These are phyloP conservation scores for Oophaga sylvatica DNA, from an alignment of 2,797 vertebrate genomes.

Conservation along the genomic window DNA sequence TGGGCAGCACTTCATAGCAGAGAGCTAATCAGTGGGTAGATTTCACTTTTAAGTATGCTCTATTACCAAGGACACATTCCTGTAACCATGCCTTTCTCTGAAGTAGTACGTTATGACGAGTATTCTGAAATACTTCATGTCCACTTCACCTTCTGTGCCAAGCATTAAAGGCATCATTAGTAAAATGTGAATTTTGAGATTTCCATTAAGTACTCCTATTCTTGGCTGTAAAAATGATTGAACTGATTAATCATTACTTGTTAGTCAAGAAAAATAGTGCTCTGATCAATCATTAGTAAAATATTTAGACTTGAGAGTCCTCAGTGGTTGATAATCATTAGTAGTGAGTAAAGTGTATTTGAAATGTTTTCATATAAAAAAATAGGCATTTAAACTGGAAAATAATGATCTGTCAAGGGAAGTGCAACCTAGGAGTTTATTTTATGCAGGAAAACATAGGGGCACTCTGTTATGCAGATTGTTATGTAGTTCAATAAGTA, in stretches of 20 bases:
- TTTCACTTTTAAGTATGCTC: neutral
- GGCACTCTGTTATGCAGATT: neutral
- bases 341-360: neutral
- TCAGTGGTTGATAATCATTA: too few relatives aligned
- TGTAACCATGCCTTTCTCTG: neutral
- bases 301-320: too few relatives aligned
- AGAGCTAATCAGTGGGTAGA: neutral
- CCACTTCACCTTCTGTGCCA: constrained; percentile 6
- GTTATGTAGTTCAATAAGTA: neutral
- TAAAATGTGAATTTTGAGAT: constrained; percentile 11
- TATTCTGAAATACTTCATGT: constrained; percentile 17
- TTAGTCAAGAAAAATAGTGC: neutral
- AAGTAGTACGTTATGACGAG: neutral
- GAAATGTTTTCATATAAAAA: neutral
- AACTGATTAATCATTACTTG: neutral
- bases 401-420: neutral
- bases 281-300: neutral
- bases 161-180: constrained; percentile 31
- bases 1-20: neutral
- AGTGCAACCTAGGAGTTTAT: neutral
- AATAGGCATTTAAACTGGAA: neutral
- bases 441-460: neutral
- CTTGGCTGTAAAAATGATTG: neutral
- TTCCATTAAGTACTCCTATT: neutral
- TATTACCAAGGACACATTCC: constrained; percentile 3